phyloP scores from a whole-genome alignment of 2,797 vertebrate species.

The Enteromius fasciolatus region DNA sequence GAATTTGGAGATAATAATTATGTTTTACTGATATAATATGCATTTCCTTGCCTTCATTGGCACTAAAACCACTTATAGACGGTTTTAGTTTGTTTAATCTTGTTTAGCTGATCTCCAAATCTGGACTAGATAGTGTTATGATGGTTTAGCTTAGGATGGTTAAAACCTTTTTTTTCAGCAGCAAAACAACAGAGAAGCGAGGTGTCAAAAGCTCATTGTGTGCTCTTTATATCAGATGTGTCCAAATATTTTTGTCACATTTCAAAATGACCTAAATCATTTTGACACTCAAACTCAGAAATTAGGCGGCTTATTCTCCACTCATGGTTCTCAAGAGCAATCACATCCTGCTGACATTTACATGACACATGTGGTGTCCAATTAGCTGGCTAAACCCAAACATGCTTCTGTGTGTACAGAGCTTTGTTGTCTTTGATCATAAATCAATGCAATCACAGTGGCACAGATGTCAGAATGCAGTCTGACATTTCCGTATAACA shows the following conservation, averaged over 20 bases:
- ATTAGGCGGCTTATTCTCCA: conserved; percentile 1
- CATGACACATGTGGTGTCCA: conserved; percentile 42
- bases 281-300: not conserved
- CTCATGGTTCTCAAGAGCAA: not conserved
- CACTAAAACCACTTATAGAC: not conserved
- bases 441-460: conserved; percentile 36
- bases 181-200: not conserved
- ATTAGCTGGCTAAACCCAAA: conserved; percentile 22
- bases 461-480: not conserved
- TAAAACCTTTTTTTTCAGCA: not conserved
- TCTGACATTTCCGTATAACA: conserved; percentile 3
- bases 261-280: not conserved
- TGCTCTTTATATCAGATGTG: not conserved
- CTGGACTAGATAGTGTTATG: not conserved
- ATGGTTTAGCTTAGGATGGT: not conserved
- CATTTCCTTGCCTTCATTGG: not conserved
- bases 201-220: not conserved
- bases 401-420: conserved; percentile 29
- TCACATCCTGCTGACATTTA: conserved; percentile 38
- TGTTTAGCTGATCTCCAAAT: not conserved
- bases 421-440: conserved; percentile 48
- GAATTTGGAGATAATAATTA: not conserved
- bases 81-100: not conserved
- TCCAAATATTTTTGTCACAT: not conserved
- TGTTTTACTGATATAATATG: not conserved